A percentile compares a stretch with the other conserved stretches of the same genome.
Conservation (phyloP, 2,797 vertebrate species). For the Rhabdophis nuchalis region DNA sequence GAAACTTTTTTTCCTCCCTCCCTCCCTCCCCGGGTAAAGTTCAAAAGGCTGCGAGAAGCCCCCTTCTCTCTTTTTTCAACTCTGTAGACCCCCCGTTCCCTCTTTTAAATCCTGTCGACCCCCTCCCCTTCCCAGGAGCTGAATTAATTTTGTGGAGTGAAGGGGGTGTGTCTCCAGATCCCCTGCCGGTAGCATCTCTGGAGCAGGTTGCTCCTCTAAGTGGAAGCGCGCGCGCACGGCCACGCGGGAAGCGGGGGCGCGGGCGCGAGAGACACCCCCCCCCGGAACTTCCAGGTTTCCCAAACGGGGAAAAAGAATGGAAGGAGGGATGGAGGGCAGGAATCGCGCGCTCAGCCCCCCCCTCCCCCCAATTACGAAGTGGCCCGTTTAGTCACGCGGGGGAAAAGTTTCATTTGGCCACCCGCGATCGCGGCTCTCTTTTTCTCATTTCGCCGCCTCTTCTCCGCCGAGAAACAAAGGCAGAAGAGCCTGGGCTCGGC, state of each 20-base stretch:
- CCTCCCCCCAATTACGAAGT: slow-evolving; percentile 5
- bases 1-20: background rate
- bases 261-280: background rate
- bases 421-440: background rate
- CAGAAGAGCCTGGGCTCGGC: slow-evolving; percentile 29
- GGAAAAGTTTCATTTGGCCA: slow-evolving; percentile 21
- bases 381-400: background rate
- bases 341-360: slow-evolving; percentile 19
- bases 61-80: slow-evolving; percentile 10
- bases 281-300: slow-evolving; percentile 32
- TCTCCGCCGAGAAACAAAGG: slow-evolving; percentile 26
- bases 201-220: background rate
- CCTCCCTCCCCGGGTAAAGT: too few species aligned
- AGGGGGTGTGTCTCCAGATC: background rate
- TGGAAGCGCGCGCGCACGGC: background rate
- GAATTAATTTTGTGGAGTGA: background rate
- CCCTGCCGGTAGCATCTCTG: background rate
- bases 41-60: slow-evolving; percentile 1
- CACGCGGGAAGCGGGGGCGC: background rate
- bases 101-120: slow-evolving; percentile 14
- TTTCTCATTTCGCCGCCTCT: slow-evolving; percentile 1
- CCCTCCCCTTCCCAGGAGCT: slow-evolving; percentile 21
- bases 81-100: background rate
- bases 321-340: background rate
- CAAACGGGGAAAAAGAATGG: background rate